phyloP scores from a whole-genome alignment of 2,888 invertebrate genomes.

The Noctua janthina region DNA sequence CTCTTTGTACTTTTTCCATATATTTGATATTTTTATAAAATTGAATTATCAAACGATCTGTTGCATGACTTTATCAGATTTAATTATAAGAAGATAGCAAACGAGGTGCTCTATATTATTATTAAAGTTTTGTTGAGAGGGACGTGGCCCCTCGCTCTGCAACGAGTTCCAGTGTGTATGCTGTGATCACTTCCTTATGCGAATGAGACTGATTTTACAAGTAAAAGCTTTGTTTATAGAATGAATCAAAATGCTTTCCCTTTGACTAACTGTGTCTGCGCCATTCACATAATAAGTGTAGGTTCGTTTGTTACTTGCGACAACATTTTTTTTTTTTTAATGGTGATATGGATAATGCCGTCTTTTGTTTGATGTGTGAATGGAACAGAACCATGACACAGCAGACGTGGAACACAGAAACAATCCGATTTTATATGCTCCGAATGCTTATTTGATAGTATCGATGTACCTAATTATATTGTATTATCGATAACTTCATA shows the following conservation, averaged over 20 bases:
- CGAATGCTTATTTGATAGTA: constrained; percentile 79
- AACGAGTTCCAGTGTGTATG: constrained; percentile 90
- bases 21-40: constrained; percentile 78
- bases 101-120: constrained; percentile 88
- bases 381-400: constrained; percentile 49
- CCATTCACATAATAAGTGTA: constrained; percentile 56
- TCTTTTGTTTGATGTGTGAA: constrained; percentile 43
- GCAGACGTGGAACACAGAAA: constrained; percentile 60
- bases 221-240: constrained; percentile 87
- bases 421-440: constrained; percentile 79
- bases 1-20: constrained; percentile 75
- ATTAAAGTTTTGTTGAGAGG: constrained; percentile 86
- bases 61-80: constrained; percentile 83
- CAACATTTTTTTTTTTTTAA: constrained; percentile 24
- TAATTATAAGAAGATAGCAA: constrained; percentile 86
- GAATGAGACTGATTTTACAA: constrained; percentile 90
- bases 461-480: constrained; percentile 81
- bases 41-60: constrained; percentile 79
- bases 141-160: constrained; percentile 86
- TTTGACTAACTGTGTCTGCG: constrained; percentile 68
- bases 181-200: constrained; percentile 91
- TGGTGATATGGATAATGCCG: constrained; percentile 16
- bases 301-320: constrained; percentile 31
- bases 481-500: constrained; percentile 76
- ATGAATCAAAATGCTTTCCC: constrained; percentile 81